phyloP scores from a whole-genome alignment of 2,113 vertebrate species.

The Poeciliopsis turrubarensis region DNA sequence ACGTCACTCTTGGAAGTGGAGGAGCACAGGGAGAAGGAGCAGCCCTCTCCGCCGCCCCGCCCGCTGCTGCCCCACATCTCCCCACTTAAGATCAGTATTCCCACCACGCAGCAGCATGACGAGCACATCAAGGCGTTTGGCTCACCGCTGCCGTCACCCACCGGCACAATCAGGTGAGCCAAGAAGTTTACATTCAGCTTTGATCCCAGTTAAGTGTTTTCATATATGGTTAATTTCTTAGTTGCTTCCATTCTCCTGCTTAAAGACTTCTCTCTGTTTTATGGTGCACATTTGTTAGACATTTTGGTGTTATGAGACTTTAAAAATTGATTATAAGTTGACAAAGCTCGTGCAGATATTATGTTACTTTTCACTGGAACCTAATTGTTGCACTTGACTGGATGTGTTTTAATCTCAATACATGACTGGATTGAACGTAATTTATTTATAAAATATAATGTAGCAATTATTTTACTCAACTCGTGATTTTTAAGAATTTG shows the following conservation, averaged over 20 bases:
- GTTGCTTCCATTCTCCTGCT: neutral
- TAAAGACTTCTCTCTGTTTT: no score
- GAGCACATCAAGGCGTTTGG: conserved; percentile 89
- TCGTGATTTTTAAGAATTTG: neutral
- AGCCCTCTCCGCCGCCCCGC: conserved; percentile 84
- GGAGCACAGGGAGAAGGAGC: conserved; percentile 83
- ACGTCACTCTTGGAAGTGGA: conserved; percentile 87
- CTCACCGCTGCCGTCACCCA: conserved; percentile 94
- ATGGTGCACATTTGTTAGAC: neutral
- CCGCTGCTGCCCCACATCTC: conserved; percentile 93
- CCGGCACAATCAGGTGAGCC: conserved; percentile 94
- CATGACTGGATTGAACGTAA: neutral
- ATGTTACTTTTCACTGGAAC: no score
- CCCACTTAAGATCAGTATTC: conserved; percentile 97
- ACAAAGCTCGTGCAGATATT: no score
- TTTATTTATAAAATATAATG: no score
- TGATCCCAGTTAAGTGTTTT: neutral
- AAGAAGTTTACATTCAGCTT: neutral
- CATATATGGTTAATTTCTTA: no score
- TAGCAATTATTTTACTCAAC: neutral
- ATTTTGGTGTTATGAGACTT: neutral
- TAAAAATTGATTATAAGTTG: neutral
- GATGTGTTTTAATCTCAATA: neutral
- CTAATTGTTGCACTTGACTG: neutral
- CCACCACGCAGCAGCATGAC: conserved; percentile 83